Conservation (phyloP, 1,140 invertebrate species). For the Palaemon carinicauda region DNA sequence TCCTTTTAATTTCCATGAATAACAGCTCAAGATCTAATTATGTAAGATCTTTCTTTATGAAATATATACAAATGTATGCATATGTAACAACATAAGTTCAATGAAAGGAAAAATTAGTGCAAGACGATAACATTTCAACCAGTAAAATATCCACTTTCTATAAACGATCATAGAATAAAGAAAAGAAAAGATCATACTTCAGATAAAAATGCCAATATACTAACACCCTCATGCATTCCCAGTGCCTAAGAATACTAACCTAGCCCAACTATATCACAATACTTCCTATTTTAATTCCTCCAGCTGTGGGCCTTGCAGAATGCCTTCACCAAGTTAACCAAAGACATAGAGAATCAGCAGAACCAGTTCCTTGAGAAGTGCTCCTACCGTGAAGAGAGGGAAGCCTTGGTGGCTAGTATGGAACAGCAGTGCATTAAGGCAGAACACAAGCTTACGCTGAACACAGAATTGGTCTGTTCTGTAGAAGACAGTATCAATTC, state of each 20-base stretch:
- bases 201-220: no score
- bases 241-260: neutral
- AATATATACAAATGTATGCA: no score
- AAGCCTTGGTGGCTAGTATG: constrained; percentile 3
- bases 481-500: constrained; percentile 33
- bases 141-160: no score
- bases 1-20: no score
- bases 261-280: neutral
- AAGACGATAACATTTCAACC: no score
- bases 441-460: constrained; percentile 22
- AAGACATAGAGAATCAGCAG: constrained; percentile 17
- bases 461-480: constrained; percentile 42
- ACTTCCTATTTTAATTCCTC: neutral
- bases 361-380: neutral
- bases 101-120: no score
- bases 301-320: constrained; percentile 42
- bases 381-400: constrained; percentile 13
- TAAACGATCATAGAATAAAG: no score
- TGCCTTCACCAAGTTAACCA: constrained; percentile 27
- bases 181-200: no score
- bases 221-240: no score
- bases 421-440: constrained; percentile 14
- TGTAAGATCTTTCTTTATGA: no score
- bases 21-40: no score
- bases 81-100: no score